phyloP scores from a whole-genome alignment of 2,888 invertebrate species.

The Zhuqinia jingwanae region DNA sequence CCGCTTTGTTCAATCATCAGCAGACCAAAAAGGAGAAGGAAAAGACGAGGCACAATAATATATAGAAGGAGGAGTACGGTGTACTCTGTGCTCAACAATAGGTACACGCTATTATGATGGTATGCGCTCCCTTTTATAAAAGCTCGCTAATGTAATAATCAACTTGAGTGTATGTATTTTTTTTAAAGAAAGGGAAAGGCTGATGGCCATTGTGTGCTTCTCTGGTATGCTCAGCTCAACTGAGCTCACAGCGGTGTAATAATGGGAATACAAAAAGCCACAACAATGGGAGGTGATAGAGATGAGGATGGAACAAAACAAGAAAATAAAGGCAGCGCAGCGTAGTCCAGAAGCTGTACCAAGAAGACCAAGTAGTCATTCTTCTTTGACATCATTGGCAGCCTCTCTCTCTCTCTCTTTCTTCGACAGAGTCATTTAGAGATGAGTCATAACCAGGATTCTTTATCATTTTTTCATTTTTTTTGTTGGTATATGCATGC shows the following conservation, averaged over 20 bases:
- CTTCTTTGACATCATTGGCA: too few relatives aligned
- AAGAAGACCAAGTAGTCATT: too few relatives aligned
- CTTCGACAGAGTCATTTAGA: too few relatives aligned
- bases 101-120: not conserved
- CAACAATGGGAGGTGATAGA: constrained; percentile 25
- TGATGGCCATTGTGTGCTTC: not conserved
- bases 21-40: constrained; percentile 6
- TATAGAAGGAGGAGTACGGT: constrained; percentile 34
- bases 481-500: constrained; percentile 11
- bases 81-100: constrained; percentile 16
- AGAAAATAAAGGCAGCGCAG: not conserved
- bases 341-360: constrained; percentile 3
- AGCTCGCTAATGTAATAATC: not conserved
- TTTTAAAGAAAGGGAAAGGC: not conserved
- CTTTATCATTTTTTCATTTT: constrained; percentile 14
- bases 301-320: constrained; percentile 19
- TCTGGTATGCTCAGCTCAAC: not conserved
- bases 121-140: not conserved
- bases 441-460: too few relatives aligned
- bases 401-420: too few relatives aligned
- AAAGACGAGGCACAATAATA: too few relatives aligned
- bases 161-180: not conserved
- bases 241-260: not conserved
- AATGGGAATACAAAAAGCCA: constrained; percentile 47
- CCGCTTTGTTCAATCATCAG: constrained; percentile 40